Conservation (phyloP, 2,113 vertebrate species). For the Carassius auratus region DNA sequence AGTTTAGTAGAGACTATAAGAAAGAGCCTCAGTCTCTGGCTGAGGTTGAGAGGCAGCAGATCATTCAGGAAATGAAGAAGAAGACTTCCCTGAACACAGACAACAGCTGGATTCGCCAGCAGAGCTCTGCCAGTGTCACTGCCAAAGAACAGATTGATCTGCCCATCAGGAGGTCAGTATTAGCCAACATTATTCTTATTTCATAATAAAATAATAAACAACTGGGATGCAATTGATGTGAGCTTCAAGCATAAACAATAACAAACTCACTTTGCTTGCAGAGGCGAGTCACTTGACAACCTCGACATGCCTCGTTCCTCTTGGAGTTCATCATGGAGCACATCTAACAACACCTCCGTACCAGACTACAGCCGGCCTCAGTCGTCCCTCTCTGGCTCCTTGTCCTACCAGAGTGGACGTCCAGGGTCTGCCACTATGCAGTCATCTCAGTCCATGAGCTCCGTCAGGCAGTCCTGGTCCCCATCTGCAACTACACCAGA, state of each 20-base stretch:
- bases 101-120: conserved; percentile 95
- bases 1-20: conserved; percentile 69
- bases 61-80: conserved; percentile 95
- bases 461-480: conserved; percentile 66
- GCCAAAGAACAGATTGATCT: conserved; percentile 74
- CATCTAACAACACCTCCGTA: conserved; percentile 70
- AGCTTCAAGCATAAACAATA: conserved; percentile 40
- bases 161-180: conserved; percentile 85
- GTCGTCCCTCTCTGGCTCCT: conserved; percentile 67
- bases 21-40: conserved; percentile 75
- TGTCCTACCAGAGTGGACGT: conserved; percentile 78
- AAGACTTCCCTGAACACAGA: conserved; percentile 85
- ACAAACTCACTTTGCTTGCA: conserved; percentile 71
- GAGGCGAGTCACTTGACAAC: conserved; percentile 94
- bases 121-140: conserved; percentile 70
- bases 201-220: neutral
- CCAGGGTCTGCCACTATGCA: conserved; percentile 77
- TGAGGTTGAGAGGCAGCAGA: conserved; percentile 88
- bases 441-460: conserved; percentile 68
- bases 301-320: conserved; percentile 81
- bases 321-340: conserved; percentile 78
- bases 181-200: neutral
- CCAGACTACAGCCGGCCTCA: conserved; percentile 79
- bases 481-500: conserved; percentile 64
- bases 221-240: neutral